Base-by-base conservation (phyloP, 2,797 vertebrate genomes). In the Hyperoplus lanceolatus region DNA sequence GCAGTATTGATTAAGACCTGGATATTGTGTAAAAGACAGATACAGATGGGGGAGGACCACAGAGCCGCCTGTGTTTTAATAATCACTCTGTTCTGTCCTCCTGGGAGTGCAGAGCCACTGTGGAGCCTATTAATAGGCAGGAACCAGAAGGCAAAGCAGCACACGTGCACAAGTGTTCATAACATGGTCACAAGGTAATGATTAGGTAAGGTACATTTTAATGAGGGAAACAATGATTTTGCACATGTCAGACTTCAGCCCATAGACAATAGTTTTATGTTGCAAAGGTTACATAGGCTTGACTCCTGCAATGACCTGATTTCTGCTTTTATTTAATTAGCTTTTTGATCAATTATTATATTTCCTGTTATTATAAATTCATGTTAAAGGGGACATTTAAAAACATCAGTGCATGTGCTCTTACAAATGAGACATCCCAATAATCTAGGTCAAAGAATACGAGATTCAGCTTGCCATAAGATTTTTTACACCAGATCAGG, bases 41-140 rank as follows among this genome's bases (percentile, higher is more conserved):
- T 83, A 80, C 85, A 87, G 88, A 87, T 88, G 85, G 89, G 88
- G 85, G 71, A 71, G 0, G 57, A 70, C 92, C 68, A 82, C 80
- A 86, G 87, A 84, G 88, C 69, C 11, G 72, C 84, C 84, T 80
- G 82, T 92, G 89, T 92, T 94, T 95, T 92, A 94, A 94, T 95
- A 95, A 93, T 91, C 91, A 77, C 83, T 84, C 84, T 69, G 51
- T 67, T 86, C 78, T 82, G 87, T 79, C 82, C 92, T 93, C 90
- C 90, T 88, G 92, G 91, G 90, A 90, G 84, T 45, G 61, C 74
- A 70, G 77, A 84, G 84, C 84, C 70, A 36, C 88, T 59, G 78
- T 61, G 79, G 53, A 65, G 56, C 78, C 89, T 93, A 93, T 94
- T 94, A 92, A 91, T 94, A 92, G 92, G 51, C 77, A 36, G 59